A percentile compares a stretch with the other conserved stretches of the same genome.
Evolutionary conservation across 2,113 vertebrate genomes (phyloP).

Genomic region (Sturnus vulgaris): DNA sequence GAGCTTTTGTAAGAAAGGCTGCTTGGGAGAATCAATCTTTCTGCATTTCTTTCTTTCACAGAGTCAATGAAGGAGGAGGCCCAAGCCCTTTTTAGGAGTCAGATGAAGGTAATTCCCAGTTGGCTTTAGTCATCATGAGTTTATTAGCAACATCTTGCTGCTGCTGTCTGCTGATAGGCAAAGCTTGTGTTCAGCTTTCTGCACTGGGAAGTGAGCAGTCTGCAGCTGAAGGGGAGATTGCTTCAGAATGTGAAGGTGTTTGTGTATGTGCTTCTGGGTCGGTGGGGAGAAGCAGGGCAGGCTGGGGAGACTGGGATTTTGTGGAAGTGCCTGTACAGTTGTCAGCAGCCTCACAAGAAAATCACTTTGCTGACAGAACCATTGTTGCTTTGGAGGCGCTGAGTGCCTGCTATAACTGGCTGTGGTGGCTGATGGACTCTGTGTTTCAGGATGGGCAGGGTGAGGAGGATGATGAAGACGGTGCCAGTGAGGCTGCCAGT

Average conservation of each 20-base stretch:
- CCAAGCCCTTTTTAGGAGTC: constrained; percentile 86
- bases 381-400: not conserved
- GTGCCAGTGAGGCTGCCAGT: constrained; percentile 91
- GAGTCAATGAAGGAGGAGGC: constrained; percentile 91
- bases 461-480: constrained; percentile 92
- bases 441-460: constrained; percentile 86
- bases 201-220: not conserved
- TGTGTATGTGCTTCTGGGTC: not conserved
- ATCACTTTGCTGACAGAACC: not conserved
- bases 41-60: constrained; percentile 60
- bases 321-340: not conserved
- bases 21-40: constrained; percentile 51
- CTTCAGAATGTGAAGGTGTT: not conserved
- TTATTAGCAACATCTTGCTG: not conserved
- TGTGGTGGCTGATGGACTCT: not conserved
- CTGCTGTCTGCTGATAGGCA: not conserved
- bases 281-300: not conserved
- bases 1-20: constrained; percentile 45
- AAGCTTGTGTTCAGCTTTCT: not conserved
- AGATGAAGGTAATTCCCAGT: constrained; percentile 83
- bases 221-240: not conserved
- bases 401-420: not conserved
- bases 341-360: not conserved
- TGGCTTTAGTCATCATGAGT: not conserved
- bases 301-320: not conserved